Conservation (phyloP, 2,113 vertebrate species). For the Colius striatus region DNA sequence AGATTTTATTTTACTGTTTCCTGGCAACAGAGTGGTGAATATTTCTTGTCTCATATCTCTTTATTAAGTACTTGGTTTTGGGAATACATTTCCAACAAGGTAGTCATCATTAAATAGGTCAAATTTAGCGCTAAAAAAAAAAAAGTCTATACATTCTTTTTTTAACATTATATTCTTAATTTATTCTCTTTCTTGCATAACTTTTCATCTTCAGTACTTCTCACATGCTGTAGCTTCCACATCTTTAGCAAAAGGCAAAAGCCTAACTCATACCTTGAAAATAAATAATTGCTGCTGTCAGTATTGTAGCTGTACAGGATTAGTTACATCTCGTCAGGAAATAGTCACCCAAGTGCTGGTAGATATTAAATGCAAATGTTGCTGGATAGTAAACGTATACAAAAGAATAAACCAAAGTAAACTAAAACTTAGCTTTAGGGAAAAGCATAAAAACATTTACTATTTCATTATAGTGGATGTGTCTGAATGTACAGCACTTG, state of each 20-base stretch:
- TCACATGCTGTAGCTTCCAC: background rate
- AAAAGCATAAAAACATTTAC: background rate
- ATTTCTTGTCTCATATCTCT: background rate
- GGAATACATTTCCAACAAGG: background rate
- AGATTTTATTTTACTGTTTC: conserved; percentile 25
- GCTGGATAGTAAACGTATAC: background rate
- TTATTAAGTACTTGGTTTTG: background rate
- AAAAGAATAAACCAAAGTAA: background rate
- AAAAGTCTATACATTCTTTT: background rate
- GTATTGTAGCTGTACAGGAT: background rate
- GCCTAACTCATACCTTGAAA: background rate
- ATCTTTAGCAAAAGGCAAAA: background rate
- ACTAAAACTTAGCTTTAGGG: background rate
- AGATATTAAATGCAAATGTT: background rate
- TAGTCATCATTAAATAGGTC: background rate
- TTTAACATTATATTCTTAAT: background rate
- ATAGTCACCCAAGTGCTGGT: background rate
- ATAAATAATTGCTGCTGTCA: background rate
- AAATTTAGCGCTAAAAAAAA: background rate
- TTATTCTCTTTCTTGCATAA: background rate
- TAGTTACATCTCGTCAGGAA: background rate
- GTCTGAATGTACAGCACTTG: background rate
- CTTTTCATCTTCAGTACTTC: background rate
- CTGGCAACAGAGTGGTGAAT: background rate
- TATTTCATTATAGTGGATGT: background rate